Evolutionary conservation across 2,888 invertebrate genomes (phyloP).

Genomic region (Dasysyrphus tricinctus): DNA sequence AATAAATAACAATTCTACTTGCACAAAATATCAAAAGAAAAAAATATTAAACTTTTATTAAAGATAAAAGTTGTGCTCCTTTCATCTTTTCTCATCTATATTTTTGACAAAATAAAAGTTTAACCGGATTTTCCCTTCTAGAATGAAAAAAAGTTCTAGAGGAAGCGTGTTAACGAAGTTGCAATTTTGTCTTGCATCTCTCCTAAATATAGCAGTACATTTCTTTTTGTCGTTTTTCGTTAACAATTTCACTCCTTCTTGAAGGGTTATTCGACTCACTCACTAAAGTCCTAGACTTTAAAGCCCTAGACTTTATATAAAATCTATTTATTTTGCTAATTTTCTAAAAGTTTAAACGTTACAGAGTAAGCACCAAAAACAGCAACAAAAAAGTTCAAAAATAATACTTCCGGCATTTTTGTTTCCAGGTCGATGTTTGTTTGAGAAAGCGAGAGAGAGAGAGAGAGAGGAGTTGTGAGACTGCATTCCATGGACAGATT

Average conservation of each 20-base stretch:
- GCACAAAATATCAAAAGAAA: neutral
- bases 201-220: neutral
- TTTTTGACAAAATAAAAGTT: neutral
- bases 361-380: neutral
- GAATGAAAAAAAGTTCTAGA: neutral
- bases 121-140: neutral
- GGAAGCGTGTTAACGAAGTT: slow-evolving; percentile 13
- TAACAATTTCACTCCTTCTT: neutral
- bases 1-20: too few species aligned
- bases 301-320: neutral
- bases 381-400: neutral
- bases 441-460: neutral
- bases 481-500: slow-evolving; percentile 11
- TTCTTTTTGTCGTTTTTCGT: neutral
- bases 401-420: slow-evolving; percentile 10
- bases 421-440: neutral
- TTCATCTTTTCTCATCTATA: neutral
- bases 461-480: neutral
- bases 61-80: neutral
- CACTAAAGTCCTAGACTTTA: neutral
- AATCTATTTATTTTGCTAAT: slow-evolving; percentile 15
- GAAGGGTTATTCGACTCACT: neutral
- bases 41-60: neutral
- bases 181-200: neutral
- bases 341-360: neutral